Evolutionary conservation across 2,888 invertebrate species (phyloP).

Genomic region (Drosophila cracens): DNA sequence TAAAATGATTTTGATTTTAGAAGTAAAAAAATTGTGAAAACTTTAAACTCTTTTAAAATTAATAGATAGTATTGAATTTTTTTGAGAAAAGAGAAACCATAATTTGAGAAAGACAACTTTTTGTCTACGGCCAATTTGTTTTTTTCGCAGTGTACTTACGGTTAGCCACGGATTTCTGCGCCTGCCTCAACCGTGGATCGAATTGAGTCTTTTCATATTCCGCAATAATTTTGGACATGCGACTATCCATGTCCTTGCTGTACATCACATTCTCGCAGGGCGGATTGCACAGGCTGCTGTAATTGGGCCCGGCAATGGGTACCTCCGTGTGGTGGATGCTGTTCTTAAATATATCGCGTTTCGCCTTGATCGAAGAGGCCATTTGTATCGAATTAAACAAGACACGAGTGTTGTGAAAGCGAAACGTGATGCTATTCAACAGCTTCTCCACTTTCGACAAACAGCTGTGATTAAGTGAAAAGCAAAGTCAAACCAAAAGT

Average conservation of each 20-base stretch:
- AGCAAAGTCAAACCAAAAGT: not conserved
- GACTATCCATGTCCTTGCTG: constrained; percentile 50
- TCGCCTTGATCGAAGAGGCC: not conserved
- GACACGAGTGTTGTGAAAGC: constrained; percentile 69
- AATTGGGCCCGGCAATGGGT: constrained; percentile 70
- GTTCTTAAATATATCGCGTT: constrained; percentile 30
- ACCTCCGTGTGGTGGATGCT: constrained; percentile 37
- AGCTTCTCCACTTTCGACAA: constrained; percentile 78
- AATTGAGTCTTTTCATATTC: constrained; percentile 51
- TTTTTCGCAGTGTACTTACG: constrained; percentile 36
- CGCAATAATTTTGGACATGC: constrained; percentile 60
- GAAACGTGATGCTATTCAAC: constrained; percentile 65
- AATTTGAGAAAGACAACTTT: not conserved
- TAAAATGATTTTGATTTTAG: no score
- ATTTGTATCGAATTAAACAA: not conserved
- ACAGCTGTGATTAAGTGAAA: constrained; percentile 54
- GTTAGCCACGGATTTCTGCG: not conserved
- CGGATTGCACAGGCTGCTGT: constrained; percentile 36
- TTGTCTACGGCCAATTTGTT: not conserved
- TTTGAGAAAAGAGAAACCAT: not conserved
- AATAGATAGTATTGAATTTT: no score
- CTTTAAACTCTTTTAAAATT: no score
- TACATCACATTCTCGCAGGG: constrained; percentile 14
- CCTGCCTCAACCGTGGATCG: not conserved
- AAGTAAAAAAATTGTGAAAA: no score